phyloP scores from a whole-genome alignment of 2,888 invertebrate species.

The Apamea sordens region DNA sequence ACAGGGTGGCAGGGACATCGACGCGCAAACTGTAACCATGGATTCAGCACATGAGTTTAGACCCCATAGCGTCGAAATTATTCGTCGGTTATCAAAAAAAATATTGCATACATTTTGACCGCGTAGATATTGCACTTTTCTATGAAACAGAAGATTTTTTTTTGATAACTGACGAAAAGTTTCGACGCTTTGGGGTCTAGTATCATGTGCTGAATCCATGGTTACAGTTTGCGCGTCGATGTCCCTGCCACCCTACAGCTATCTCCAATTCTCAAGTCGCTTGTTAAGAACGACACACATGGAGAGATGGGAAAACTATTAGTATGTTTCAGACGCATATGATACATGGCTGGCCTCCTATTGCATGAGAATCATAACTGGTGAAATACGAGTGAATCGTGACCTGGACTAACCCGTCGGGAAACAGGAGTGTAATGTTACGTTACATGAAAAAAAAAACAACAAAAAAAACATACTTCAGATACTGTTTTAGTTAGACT shows the following conservation, averaged over 20 bases:
- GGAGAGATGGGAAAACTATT: neutral
- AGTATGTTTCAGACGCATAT: neutral
- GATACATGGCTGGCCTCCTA: neutral
- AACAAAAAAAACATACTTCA: slow-evolving; percentile 8
- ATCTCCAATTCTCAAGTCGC: neutral
- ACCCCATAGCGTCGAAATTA: too few species aligned
- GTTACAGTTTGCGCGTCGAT: too few species aligned
- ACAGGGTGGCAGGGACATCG: too few species aligned
- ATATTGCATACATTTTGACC: too few species aligned
- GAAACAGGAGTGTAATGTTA: neutral
- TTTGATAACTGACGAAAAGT: too few species aligned
- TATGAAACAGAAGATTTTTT: too few species aligned
- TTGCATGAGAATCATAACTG: neutral
- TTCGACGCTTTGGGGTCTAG: too few species aligned
- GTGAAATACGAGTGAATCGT: neutral
- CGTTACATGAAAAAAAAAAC: neutral
- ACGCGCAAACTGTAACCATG: too few species aligned
- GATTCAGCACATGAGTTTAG: too few species aligned
- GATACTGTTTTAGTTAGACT: neutral
- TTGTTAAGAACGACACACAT: neutral
- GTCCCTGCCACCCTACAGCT: neutral
- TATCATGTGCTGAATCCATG: too few species aligned
- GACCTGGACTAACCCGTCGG: neutral
- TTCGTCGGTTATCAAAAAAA: too few species aligned
- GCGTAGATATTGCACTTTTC: too few species aligned